A percentile compares a stretch with the other conserved stretches of the same genome.
phyloP scores from a whole-genome alignment of 2,797 vertebrate species.

The Sylvia borin region DNA sequence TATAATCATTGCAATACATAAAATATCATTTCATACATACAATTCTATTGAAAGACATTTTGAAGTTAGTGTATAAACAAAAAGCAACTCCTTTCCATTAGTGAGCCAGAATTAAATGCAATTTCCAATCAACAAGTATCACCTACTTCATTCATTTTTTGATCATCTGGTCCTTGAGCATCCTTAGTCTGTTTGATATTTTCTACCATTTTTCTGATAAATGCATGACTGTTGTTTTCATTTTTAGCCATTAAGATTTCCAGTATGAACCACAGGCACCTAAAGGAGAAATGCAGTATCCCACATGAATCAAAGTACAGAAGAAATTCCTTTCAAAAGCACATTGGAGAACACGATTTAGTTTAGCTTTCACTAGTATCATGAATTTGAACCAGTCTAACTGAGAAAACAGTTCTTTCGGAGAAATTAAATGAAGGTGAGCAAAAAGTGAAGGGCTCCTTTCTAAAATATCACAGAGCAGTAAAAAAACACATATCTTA shows the following conservation, averaged over 20 bases:
- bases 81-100: background rate
- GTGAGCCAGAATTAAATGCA: background rate
- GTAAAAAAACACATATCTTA: background rate
- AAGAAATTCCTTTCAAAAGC: background rate
- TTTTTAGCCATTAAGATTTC: conserved; percentile 99
- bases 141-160: conserved; percentile 95
- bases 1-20: background rate
- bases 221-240: conserved; percentile 98
- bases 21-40: background rate
- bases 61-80: background rate
- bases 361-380: background rate
- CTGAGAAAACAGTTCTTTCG: background rate
- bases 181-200: conserved; percentile 99
- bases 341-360: background rate
- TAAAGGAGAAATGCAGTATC: conserved; percentile 56
- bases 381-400: background rate
- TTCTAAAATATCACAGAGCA: background rate
- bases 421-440: background rate
- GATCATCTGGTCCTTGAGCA: conserved; percentile 88
- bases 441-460: background rate
- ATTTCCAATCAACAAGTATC: background rate
- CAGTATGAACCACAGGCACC: conserved; percentile 96
- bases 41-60: background rate
- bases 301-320: background rate
- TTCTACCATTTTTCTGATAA: conserved; percentile 99